Evolutionary conservation across 2,888 invertebrate species (phyloP).

Genomic region (Protophormia terraenovae): DNA sequence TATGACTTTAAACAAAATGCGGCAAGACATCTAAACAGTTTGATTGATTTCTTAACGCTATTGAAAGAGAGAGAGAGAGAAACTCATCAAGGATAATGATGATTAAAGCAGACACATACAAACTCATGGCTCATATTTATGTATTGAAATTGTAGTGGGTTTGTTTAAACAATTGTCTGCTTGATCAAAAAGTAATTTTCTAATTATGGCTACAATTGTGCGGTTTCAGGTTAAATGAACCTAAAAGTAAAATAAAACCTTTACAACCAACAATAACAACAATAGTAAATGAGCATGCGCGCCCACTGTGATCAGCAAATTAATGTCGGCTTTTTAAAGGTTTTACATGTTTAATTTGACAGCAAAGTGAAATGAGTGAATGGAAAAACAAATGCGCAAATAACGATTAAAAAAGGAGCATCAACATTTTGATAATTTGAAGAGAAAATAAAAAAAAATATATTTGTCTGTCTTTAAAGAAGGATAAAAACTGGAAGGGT

Average conservation of each 20-base stretch:
- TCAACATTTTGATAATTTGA: slow-evolving; percentile 11
- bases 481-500: not conserved
- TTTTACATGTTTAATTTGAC: slow-evolving; percentile 58
- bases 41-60: slow-evolving; percentile 61
- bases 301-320: slow-evolving; percentile 56
- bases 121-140: not conserved
- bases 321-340: slow-evolving; percentile 35
- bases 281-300: slow-evolving; percentile 62
- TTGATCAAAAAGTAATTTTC: slow-evolving; percentile 58
- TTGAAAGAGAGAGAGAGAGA: not conserved
- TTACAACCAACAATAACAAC: not conserved
- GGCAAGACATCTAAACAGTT: slow-evolving; percentile 49
- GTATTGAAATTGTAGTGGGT: not conserved
- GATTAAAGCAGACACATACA: slow-evolving; percentile 5
- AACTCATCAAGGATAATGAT: slow-evolving; percentile 42
- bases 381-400: slow-evolving; percentile 9
- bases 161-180: slow-evolving; percentile 39
- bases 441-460: not conserved
- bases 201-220: slow-evolving; percentile 61
- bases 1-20: slow-evolving; percentile 30
- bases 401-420: slow-evolving; percentile 59
- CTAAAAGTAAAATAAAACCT: slow-evolving; percentile 40
- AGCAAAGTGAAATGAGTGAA: slow-evolving; percentile 42
- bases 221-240: slow-evolving; percentile 54
- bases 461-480: not conserved